A percentile compares a stretch with the other conserved stretches of the same genome.
phyloP scores from a whole-genome alignment of 2,797 vertebrate genomes.

The Anguilla megastoma region DNA sequence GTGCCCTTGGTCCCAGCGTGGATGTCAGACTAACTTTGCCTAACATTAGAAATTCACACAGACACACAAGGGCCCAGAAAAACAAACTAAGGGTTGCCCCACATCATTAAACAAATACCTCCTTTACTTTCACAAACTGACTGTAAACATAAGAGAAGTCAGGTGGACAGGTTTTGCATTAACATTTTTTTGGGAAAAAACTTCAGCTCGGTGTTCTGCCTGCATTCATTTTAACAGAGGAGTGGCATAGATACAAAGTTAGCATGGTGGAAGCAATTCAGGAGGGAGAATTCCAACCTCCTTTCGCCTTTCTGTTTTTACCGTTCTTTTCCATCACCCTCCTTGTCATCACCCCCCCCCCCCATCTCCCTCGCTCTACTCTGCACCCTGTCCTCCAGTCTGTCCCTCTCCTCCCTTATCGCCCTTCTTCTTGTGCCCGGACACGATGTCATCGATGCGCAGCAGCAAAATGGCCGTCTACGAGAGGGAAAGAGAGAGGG shows the following conservation, averaged over 20 bases:
- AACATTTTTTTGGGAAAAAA: not conserved
- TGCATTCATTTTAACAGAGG: not conserved
- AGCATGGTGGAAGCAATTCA: not conserved
- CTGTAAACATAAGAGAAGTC: not conserved
- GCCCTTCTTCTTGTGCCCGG: conserved; percentile 92
- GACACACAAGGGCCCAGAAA: conserved; percentile 3
- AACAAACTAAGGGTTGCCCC: not conserved
- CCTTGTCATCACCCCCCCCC: not conserved
- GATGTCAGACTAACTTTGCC: not conserved
- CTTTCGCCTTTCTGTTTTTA: not conserved
- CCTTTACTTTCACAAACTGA: not conserved
- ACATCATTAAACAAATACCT: not conserved
- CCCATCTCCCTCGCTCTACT: conserved; percentile 51
- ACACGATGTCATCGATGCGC: conserved; percentile 94
- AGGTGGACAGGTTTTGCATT: not conserved
- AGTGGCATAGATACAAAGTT: not conserved
- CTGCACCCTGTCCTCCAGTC: conserved; percentile 60
- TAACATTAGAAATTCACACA: not conserved
- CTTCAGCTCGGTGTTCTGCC: conserved; percentile 3
- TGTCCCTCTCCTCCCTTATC: conserved; percentile 84
- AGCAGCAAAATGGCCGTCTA: conserved; percentile 91
- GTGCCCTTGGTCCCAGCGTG: not conserved
- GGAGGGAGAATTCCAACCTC: not conserved
- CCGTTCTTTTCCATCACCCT: not conserved
- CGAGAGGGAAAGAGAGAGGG: conserved; percentile 26